Evolutionary conservation across 1,140 invertebrate genomes (phyloP).

Genomic region (Antheraea pernyi): DNA sequence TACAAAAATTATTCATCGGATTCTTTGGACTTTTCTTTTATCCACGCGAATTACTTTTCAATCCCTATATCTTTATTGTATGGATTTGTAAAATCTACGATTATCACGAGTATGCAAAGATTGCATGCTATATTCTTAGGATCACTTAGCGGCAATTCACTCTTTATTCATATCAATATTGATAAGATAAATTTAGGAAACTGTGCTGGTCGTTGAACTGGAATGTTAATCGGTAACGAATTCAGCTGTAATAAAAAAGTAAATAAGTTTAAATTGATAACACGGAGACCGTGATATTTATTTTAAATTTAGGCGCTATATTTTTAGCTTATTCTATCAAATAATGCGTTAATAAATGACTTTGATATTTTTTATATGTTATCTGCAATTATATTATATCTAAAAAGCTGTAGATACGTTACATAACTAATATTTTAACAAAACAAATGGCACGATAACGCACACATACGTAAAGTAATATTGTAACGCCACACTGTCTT

Average conservation of each 20-base stretch:
- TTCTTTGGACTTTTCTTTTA: background rate
- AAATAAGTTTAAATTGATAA: background rate
- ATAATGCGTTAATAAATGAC: no score
- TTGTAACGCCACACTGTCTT: no score
- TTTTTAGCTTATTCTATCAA: no score
- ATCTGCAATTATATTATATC: no score
- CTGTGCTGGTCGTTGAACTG: conserved; percentile 4
- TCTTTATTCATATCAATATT: conserved; percentile 15
- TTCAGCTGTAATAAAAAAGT: background rate
- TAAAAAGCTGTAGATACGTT: no score
- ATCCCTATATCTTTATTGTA: background rate
- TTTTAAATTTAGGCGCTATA: background rate
- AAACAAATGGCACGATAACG: no score
- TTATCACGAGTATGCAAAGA: background rate
- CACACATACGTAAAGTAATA: no score
- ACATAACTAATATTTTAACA: no score
- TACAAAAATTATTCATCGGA: background rate
- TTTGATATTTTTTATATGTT: no score
- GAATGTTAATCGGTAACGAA: background rate
- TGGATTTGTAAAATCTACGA: background rate
- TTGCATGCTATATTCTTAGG: background rate
- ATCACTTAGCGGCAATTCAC: conserved; percentile 9
- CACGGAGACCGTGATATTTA: background rate
- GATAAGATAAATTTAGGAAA: conserved; percentile 7
- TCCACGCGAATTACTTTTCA: background rate